Evolutionary conservation across 2,113 vertebrate genomes (phyloP).

Genomic region (Cichladusa arquata): DNA sequence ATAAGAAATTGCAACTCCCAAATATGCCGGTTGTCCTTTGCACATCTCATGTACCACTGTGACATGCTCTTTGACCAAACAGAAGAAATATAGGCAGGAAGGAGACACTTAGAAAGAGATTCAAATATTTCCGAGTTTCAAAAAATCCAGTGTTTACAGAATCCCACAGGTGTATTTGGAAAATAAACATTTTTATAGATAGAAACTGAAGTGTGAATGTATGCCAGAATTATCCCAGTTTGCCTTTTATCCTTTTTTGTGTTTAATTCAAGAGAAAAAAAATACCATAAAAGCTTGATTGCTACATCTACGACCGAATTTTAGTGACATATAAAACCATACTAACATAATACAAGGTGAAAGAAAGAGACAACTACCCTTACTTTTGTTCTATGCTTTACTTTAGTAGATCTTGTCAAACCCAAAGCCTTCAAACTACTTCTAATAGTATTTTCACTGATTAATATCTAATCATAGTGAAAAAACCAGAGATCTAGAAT

Average conservation of each 20-base stretch:
- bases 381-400: not conserved
- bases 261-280: not conserved
- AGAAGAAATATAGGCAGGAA: not conserved
- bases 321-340: not conserved
- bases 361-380: not conserved
- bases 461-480: not conserved
- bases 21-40: not conserved
- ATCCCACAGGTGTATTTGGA: not conserved
- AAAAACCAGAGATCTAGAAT: fast-evolving
- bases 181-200: not conserved
- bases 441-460: not conserved
- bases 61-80: not conserved
- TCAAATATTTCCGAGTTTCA: not conserved
- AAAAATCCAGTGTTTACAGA: fast-evolving
- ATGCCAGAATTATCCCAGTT: not conserved
- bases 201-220: not conserved
- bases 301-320: not conserved
- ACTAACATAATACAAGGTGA: not conserved
- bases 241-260: not conserved
- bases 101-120: not conserved
- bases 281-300: not conserved
- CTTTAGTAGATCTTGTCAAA: not conserved
- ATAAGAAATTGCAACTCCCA: not conserved
- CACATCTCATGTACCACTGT: no score
- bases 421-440: not conserved